phyloP scores from a whole-genome alignment of 2,888 invertebrate genomes.

The Agonopterix arenella region DNA sequence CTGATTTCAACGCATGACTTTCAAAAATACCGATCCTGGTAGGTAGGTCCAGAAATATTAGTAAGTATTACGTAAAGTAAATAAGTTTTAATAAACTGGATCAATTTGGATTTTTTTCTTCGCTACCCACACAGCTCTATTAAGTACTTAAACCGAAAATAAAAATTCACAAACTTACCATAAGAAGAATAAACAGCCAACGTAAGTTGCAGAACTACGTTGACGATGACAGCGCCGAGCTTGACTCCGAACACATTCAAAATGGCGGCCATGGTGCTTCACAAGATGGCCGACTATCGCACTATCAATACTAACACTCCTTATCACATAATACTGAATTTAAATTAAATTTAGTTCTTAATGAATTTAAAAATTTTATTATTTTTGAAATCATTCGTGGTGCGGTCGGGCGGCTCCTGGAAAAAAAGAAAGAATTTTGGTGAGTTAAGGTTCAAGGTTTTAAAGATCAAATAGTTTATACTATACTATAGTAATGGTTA shows the following conservation, averaged over 20 bases:
- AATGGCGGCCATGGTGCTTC: constrained; percentile 47
- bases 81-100: no score
- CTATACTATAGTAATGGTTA: no score
- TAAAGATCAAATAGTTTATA: no score
- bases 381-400: constrained; percentile 45
- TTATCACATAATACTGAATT: constrained; percentile 55
- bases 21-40: no score
- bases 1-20: no score
- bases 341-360: constrained; percentile 1
- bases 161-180: constrained; percentile 37
- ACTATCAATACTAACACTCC: constrained; percentile 8
- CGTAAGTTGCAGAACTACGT: constrained; percentile 44
- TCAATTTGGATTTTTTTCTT: no score
- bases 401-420: constrained; percentile 27
- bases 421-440: constrained; percentile 19
- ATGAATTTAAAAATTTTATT: background rate
- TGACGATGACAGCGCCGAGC: constrained; percentile 38
- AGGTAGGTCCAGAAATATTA: no score
- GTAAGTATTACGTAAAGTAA: no score
- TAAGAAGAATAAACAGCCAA: constrained; percentile 61
- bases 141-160: no score
- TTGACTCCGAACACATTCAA: constrained; percentile 39
- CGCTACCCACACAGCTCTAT: no score
- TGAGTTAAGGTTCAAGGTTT: no score
- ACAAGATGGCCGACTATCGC: constrained; percentile 48